phyloP scores from a whole-genome alignment of 2,113 vertebrate genomes.

The Emydocephalus ijimae region DNA sequence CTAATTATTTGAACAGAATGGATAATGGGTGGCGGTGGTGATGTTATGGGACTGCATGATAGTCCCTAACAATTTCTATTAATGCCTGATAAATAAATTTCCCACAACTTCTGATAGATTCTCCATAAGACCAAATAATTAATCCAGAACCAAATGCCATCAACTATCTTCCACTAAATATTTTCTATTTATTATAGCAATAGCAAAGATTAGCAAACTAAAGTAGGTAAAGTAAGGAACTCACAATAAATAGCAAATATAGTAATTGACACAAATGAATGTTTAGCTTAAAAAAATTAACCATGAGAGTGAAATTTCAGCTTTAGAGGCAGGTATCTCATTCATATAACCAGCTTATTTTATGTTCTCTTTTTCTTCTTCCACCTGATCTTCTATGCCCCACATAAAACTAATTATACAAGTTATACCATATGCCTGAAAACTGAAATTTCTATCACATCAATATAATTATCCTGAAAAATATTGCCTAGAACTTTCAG shows the following conservation, averaged over 20 bases:
- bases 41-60: neutral
- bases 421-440: neutral
- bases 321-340: neutral
- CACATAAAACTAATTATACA: neutral
- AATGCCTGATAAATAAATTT: neutral
- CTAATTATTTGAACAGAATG: neutral
- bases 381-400: neutral
- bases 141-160: neutral
- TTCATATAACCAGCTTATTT: neutral
- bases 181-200: neutral
- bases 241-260: neutral
- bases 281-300: conserved; percentile 6
- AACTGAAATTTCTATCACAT: neutral
- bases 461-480: neutral
- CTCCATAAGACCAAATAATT: neutral
- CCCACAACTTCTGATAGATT: neutral
- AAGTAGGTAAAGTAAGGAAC: neutral
- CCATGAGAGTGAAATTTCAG: neutral
- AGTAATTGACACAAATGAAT: neutral
- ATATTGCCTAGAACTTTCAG: neutral
- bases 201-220: neutral
- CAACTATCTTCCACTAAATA: neutral
- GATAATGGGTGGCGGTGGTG: neutral
- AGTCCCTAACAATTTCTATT: neutral
- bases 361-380: neutral